phyloP scores from a whole-genome alignment of 2,113 vertebrate genomes.

The Chaetorhynchus papuensis region DNA sequence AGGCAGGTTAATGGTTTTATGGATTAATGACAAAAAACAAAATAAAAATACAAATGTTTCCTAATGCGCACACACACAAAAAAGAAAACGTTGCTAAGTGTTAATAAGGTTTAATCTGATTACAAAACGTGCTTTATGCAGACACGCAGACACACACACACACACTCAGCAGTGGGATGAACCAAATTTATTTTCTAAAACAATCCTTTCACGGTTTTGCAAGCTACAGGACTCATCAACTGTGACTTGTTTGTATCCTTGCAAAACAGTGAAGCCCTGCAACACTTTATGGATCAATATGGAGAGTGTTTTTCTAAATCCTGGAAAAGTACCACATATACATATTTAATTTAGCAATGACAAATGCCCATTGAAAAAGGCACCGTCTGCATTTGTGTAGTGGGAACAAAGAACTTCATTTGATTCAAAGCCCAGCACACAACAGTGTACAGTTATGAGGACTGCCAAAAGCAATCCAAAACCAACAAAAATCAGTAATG shows the following conservation, averaged over 20 bases:
- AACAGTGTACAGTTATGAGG: background rate
- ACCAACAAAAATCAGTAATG: conserved; percentile 7
- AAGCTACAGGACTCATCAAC: background rate
- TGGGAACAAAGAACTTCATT: conserved; percentile 12
- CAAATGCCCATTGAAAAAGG: conserved; percentile 3
- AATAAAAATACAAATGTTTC: background rate
- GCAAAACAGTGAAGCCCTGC: background rate
- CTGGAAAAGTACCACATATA: conserved; percentile 14
- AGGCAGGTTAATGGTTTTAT: conserved; percentile 84
- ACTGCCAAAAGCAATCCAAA: conserved; percentile 36
- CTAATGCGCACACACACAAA: background rate
- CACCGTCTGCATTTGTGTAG: conserved; percentile 2
- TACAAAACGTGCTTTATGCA: conserved; percentile 47
- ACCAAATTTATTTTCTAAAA: background rate
- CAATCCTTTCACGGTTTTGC: background rate
- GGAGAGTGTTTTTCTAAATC: conserved; percentile 25
- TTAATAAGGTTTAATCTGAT: conserved; percentile 38
- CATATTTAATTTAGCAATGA: conserved; percentile 17
- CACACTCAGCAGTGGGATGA: conserved; percentile 35
- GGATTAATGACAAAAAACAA: conserved; percentile 52
- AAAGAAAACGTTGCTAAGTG: background rate
- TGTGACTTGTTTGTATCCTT: background rate
- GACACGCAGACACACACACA: background rate
- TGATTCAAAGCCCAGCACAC: background rate
- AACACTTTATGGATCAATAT: conserved; percentile 42